Base-by-base conservation (phyloP, 2,113 vertebrate species). In the Embiotoca jacksoni region DNA sequence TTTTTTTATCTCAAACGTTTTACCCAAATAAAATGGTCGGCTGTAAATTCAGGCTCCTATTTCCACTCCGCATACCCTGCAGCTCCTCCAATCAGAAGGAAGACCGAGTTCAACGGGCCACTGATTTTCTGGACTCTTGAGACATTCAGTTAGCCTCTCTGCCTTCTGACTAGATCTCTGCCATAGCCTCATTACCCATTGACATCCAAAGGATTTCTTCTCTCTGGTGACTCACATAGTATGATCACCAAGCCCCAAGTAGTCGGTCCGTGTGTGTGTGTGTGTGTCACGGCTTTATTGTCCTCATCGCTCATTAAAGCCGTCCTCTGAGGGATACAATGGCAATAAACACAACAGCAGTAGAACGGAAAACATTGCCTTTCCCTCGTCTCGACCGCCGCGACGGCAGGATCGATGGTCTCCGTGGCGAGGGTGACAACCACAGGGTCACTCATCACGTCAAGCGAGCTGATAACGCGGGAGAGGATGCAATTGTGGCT, bases 231-330 rank as follows among this genome's bases (percentile, higher is more conserved):
- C 84, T 90, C 87, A 76, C 80, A 63, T 52, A 41, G 50, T 58
- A 71, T 85, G 85, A 89, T 80, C 84, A 56, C 68, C 53, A 16
- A 80, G 75, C 69, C 54, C 50, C 70, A 56, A 36, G 59, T 74
- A 61, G 80, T 64, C 80, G 6, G 3, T 31, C 37, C 54, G 31
- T 68, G 16, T 57, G 53, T 60, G 57, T 71, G 50, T 78, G 59
- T 35, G 59, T 33, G 46, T 62, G 80, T 82, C 80, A 72, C 33
- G 36, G 75, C 87, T 82, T 90, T 85, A 89, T 88, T 93, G 89
- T 92, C 75, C 79, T 80, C 71, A 78, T 78, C 76, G 80, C 86
- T 90, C 83, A 90, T 91, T 92, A 92, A 86, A 79, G 65, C 62
- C 23, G 46, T 85, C 83, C 91, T 85, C 79, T 80, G 67, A 89